Evolutionary conservation across 2,113 vertebrate genomes (phyloP).

Genomic region (Pithys albifrons): DNA sequence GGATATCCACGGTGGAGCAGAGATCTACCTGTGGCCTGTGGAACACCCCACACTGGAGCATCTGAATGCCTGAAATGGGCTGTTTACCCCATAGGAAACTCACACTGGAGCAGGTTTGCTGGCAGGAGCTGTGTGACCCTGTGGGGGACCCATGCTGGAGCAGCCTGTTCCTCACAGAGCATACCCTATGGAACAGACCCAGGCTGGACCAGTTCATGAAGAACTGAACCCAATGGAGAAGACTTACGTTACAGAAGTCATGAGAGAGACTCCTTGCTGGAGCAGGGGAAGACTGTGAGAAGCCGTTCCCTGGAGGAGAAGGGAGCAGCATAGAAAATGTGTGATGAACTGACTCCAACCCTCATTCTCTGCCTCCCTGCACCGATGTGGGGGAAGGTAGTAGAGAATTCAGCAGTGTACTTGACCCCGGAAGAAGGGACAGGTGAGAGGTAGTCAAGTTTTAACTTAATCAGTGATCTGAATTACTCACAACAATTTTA

Average conservation of each 20-base stretch:
- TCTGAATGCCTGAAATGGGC: background rate
- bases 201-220: background rate
- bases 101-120: rapidly evolving
- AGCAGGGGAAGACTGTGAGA: background rate
- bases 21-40: background rate
- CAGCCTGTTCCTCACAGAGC: background rate
- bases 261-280: background rate
- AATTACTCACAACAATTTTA: background rate
- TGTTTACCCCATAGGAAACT: background rate
- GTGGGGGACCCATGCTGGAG: background rate
- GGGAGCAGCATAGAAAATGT: background rate
- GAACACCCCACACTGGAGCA: rapidly evolving
- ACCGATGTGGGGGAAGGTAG: background rate
- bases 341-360: background rate
- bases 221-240: background rate
- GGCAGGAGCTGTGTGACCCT: background rate
- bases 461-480: background rate
- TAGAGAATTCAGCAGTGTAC: background rate
- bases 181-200: background rate
- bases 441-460: background rate
- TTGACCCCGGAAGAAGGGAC: background rate
- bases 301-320: background rate
- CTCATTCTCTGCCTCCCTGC: background rate
- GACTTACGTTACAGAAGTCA: background rate
- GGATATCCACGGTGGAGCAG: rapidly evolving